Evolutionary conservation across 2,113 vertebrate genomes (phyloP).

Genomic region (Amphilophus citrinellus): DNA sequence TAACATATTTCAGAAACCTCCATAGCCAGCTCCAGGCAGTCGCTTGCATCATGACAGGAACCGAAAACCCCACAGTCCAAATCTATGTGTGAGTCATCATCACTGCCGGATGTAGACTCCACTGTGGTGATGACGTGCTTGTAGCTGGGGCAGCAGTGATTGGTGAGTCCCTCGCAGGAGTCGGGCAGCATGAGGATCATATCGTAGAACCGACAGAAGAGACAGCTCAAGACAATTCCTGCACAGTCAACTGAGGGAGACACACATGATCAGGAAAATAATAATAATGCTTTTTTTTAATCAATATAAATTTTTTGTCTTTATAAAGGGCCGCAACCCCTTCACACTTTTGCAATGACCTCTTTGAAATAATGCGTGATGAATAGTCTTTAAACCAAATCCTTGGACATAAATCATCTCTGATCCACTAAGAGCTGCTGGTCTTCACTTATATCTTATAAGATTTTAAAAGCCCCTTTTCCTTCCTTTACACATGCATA

Average conservation of each 20-base stretch:
- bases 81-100: slow-evolving; percentile 63
- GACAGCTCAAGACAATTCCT: slow-evolving; percentile 78
- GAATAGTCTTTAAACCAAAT: slow-evolving; percentile 46
- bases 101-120: slow-evolving; percentile 46
- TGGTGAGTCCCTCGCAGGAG: slow-evolving; percentile 62
- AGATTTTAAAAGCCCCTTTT: slow-evolving; percentile 80
- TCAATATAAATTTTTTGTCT: neutral
- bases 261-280: slow-evolving; percentile 40
- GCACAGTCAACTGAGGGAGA: slow-evolving; percentile 80
- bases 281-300: neutral
- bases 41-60: slow-evolving; percentile 77
- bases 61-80: slow-evolving; percentile 74
- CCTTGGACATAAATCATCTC: slow-evolving; percentile 50
- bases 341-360: slow-evolving; percentile 31
- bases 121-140: slow-evolving; percentile 56
- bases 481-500: slow-evolving; percentile 81
- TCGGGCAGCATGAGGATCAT: slow-evolving; percentile 74
- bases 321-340: neutral
- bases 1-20: slow-evolving; percentile 84
- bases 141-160: slow-evolving; percentile 73
- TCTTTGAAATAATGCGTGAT: slow-evolving; percentile 36
- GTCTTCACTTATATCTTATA: slow-evolving; percentile 71
- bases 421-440: slow-evolving; percentile 40
- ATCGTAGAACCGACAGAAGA: slow-evolving; percentile 83
- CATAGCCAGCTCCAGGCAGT: slow-evolving; percentile 84